These are phyloP conservation scores for Ifrita kowaldi DNA, from an alignment of 2,113 vertebrate genomes.

Conservation along the genomic window DNA sequence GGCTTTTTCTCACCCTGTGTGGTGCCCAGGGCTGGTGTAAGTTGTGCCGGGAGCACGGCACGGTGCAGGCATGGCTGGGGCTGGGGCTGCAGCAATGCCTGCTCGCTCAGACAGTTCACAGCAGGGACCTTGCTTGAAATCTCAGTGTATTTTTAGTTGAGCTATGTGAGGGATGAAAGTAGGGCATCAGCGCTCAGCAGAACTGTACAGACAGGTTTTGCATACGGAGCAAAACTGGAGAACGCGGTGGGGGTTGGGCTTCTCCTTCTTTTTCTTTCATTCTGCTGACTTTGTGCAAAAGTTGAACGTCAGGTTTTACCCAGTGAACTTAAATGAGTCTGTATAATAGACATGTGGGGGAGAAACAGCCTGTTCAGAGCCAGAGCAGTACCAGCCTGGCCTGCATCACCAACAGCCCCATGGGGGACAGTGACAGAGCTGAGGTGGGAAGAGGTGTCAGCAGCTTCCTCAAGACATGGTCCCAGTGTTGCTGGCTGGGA, in stretches of 20 bases:
- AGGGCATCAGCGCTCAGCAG: constrained; percentile 23
- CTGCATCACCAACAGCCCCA: fast-evolving
- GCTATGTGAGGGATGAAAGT: constrained; percentile 42
- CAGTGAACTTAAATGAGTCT: neutral
- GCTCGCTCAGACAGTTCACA: neutral
- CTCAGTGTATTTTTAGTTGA: constrained; percentile 41
- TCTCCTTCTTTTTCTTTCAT: neutral
- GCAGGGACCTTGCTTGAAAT: constrained; percentile 6
- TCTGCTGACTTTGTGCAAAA: constrained; percentile 47
- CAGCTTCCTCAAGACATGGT: neutral
- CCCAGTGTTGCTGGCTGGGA: neutral
- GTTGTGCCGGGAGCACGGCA: fast-evolving
- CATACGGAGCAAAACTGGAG: constrained; percentile 2
- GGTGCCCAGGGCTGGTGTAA: neutral
- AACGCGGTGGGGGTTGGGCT: neutral
- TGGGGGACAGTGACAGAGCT: neutral
- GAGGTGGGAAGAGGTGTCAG: neutral
- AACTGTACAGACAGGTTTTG: constrained; percentile 36
- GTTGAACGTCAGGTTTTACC: constrained; percentile 7
- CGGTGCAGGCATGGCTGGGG: neutral
- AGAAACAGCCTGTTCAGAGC: neutral
- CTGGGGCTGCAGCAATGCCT: neutral
- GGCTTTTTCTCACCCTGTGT: neutral
- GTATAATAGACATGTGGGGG: neutral
- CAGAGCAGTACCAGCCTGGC: neutral